Evolutionary conservation across 2,888 invertebrate genomes (phyloP).

Genomic region (Zhengitettix transpicula): DNA sequence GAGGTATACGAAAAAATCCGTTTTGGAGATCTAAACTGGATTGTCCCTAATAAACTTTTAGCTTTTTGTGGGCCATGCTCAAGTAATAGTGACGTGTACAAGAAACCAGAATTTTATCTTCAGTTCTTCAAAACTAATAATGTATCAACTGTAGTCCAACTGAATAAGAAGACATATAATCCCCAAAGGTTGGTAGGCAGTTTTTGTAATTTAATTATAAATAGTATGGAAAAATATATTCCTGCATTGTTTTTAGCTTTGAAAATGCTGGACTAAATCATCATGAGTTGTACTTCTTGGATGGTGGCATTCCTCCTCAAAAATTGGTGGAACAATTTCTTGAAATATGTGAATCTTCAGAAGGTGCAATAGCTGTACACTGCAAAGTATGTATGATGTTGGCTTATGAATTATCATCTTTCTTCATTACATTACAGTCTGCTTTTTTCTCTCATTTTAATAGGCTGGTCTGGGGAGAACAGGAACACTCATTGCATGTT

Average conservation of each 20-base stretch:
- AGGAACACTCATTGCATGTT: slow-evolving; percentile 74
- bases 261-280: slow-evolving; percentile 64
- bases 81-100: slow-evolving; percentile 32
- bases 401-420: neutral
- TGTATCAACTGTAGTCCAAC: slow-evolving; percentile 62
- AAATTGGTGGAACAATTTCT: slow-evolving; percentile 64
- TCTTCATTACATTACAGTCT: neutral
- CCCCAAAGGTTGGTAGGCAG: slow-evolving; percentile 21
- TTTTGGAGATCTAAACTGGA: slow-evolving; percentile 82
- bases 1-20: slow-evolving; percentile 65
- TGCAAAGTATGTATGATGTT: slow-evolving; percentile 51
- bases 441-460: slow-evolving; percentile 15
- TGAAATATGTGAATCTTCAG: slow-evolving; percentile 55
- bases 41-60: slow-evolving; percentile 51
- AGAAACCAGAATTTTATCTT: slow-evolving; percentile 67
- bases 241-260: slow-evolving; percentile 32
- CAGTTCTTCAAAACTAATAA: slow-evolving; percentile 67
- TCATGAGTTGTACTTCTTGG: slow-evolving; percentile 74
- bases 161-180: slow-evolving; percentile 73
- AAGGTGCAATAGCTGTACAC: slow-evolving; percentile 73
- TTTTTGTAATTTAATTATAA: neutral
- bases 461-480: slow-evolving; percentile 81
- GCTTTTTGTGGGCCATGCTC: slow-evolving; percentile 75
- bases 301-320: slow-evolving; percentile 71
- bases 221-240: neutral